Percentiles rank a stretch among this genome's conserved stretches.
phyloP scores from a whole-genome alignment of 37 sponge, comb jelly and placozoan genomes.

The Beroe ovata region DNA sequence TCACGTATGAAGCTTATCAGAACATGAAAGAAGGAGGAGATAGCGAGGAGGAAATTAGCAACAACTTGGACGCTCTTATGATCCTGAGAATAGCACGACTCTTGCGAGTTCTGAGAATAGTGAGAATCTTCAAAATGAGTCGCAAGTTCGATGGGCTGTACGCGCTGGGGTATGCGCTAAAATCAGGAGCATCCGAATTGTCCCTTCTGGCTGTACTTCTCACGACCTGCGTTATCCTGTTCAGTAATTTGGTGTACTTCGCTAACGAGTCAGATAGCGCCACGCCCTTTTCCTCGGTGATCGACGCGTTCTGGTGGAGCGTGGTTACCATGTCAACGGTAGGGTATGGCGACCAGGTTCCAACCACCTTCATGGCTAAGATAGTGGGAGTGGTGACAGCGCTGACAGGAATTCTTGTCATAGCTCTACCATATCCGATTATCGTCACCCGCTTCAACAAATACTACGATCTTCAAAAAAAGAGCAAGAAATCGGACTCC shows the following conservation, averaged over 20 bases:
- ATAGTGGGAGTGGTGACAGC: slow-evolving; percentile 30
- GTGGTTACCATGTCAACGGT: slow-evolving; percentile 45
- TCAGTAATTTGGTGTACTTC: slow-evolving; percentile 47
- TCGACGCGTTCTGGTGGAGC: slow-evolving; percentile 54
- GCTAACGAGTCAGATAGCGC: slow-evolving; percentile 8
- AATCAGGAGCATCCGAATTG: slow-evolving; percentile 11
- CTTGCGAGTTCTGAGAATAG: not conserved
- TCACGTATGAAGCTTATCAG: not conserved
- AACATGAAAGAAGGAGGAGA: not conserved
- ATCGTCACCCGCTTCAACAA: slow-evolving; percentile 17
- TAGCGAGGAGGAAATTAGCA: not conserved
- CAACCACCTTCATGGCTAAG: slow-evolving; percentile 33
- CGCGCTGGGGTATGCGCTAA: slow-evolving; percentile 34
- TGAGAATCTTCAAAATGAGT: slow-evolving; percentile 40
- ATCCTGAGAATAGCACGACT: slow-evolving; percentile 15
- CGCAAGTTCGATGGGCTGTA: slow-evolving; percentile 16
- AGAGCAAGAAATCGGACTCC: not conserved
- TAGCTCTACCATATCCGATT: slow-evolving; percentile 16
- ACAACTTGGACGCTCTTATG: slow-evolving; percentile 26
- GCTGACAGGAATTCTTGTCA: slow-evolving; percentile 17
- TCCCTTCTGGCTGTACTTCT: slow-evolving; percentile 15
- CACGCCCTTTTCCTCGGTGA: not conserved
- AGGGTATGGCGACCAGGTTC: slow-evolving; percentile 48
- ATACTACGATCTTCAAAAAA: slow-evolving; percentile 43
- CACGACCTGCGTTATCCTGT: slow-evolving; percentile 24